Conservation (phyloP, 2,888 invertebrate species). For the Caenorhabditis japonica region DNA sequence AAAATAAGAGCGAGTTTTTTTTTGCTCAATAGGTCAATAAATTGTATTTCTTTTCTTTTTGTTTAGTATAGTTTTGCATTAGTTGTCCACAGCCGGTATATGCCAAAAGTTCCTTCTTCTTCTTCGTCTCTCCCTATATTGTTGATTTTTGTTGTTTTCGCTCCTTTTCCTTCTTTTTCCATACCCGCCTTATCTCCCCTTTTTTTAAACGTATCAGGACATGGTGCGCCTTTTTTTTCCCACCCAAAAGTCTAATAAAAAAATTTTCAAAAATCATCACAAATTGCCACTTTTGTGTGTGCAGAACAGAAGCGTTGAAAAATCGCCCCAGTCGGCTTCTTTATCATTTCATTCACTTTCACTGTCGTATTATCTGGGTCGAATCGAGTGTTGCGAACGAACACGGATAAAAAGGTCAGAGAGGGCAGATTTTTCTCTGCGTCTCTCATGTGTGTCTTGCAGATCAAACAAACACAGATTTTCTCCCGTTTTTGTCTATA, state of each 20-base stretch:
- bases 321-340: constrained; percentile 42
- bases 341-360: constrained; percentile 27
- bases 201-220: constrained; percentile 40
- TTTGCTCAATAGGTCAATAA: constrained; percentile 15
- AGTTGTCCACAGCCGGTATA: constrained; percentile 49
- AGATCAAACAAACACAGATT: constrained; percentile 36
- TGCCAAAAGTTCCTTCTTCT: constrained; percentile 8
- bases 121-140: constrained; percentile 10
- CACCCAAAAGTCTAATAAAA: constrained; percentile 17
- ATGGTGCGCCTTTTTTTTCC: neutral
- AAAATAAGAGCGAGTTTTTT: no score
- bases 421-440: constrained; percentile 6
- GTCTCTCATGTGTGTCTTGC: neutral
- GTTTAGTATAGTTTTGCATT: constrained; percentile 20
- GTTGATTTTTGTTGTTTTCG: constrained; percentile 39
- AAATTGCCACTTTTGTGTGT: neutral
- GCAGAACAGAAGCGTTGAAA: constrained; percentile 35
- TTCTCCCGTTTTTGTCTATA: constrained; percentile 13
- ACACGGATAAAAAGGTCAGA: constrained; percentile 8
- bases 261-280: neutral
- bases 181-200: constrained; percentile 20
- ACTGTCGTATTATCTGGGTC: constrained; percentile 34
- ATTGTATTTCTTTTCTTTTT: constrained; percentile 17
- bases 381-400: constrained; percentile 31
- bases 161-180: neutral